These are phyloP conservation scores for Sebastes matsubarae DNA, from an alignment of 2,797 vertebrate species.

Conservation along the genomic window DNA sequence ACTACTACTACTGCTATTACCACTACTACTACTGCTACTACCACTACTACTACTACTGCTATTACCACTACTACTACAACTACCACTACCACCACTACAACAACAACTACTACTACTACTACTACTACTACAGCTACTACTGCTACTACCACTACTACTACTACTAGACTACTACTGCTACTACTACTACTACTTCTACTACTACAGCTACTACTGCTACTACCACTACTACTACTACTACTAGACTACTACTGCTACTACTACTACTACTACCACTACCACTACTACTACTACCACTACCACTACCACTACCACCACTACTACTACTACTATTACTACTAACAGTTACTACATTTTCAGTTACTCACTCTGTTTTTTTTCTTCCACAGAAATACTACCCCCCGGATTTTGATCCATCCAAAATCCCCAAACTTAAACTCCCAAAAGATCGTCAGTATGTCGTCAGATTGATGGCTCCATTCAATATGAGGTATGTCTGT, in stretches of 20 bases:
- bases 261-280: too few relatives aligned
- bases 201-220: too few relatives aligned
- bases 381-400: slow-evolving; percentile 93
- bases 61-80: rapidly evolving
- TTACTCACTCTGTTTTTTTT: neutral
- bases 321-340: neutral
- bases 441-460: slow-evolving; percentile 96
- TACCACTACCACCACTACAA: rapidly evolving
- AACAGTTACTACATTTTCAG: neutral
- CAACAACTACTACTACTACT: too few relatives aligned
- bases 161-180: too few relatives aligned
- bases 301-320: rapidly evolving
- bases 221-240: too few relatives aligned
- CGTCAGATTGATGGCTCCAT: slow-evolving; percentile 93
- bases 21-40: too few relatives aligned
- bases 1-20: too few relatives aligned
- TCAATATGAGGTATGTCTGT: slow-evolving; percentile 91
- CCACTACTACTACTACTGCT: rapidly evolving
- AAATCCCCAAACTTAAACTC: slow-evolving; percentile 96
- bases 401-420: slow-evolving; percentile 93
- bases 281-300: neutral
- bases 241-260: too few relatives aligned
- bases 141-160: rapidly evolving
- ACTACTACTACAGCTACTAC: too few relatives aligned
- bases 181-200: too few relatives aligned